Evolutionary conservation across 2,888 invertebrate species (phyloP), one percentile per base, ranked within the genome.

Genomic region (Drosophila cognata): DNA sequence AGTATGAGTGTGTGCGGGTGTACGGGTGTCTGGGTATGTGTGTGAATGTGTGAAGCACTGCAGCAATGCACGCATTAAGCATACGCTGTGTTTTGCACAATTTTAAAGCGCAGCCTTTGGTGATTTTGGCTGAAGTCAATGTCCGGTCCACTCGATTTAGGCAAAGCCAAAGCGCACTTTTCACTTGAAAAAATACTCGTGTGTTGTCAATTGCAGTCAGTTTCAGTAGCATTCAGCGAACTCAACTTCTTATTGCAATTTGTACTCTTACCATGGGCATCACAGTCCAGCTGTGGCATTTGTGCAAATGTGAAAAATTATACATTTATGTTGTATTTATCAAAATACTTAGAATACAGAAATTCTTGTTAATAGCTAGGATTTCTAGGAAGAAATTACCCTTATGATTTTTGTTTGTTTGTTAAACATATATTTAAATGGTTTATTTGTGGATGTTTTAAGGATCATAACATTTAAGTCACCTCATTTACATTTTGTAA

Each of bases 131-230:
- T 56, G 25, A 52, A 69, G 74, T 68, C 71, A 52, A 67, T n/a
- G 63, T 61, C 67, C 61, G 64, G 36, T 28, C n/a, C 46, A 52
- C 21, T 53, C 41, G 35, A 53, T 28, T 77, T 77, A 66, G 77
- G 60, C 56, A 53, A 57, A 51, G 57, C 63, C 28, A 33, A 53
- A 63, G 56, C 65, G 65, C 35, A 36, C 35, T 72, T 73, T 41
- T 56, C 56, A 29, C 53, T 65, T 48, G 61, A 46, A 51, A 50
- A 35, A 58, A 52, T 29, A 52, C 48, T 48, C 51, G 33, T 56
- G 33, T 25, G 58, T 29, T 77, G 77, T 77, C 77, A 77, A 62
- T 52, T 73, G 77, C 69, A 77, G 61, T n/a, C 43, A 21, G 29
- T 5, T 16, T n/a, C 58, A 33, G 53, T 25, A 38, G 38, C 57